These are phyloP conservation scores for Rhinopomastus cyanomelas DNA, from an alignment of 2,113 vertebrate species.

Conservation along the genomic window DNA sequence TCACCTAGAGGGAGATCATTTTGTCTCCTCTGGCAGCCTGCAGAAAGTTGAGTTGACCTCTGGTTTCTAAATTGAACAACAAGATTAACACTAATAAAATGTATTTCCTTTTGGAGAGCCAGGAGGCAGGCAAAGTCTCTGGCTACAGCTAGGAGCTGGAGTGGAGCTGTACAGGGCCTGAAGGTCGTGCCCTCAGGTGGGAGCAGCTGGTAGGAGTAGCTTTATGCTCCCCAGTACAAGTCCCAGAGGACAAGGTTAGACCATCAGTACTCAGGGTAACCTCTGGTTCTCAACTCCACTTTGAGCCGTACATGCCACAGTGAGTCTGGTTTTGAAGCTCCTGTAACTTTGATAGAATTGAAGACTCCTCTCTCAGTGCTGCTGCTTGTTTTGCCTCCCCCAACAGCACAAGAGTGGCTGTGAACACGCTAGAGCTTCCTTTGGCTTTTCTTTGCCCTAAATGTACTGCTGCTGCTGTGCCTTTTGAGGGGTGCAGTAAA, in stretches of 20 bases:
- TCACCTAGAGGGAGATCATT: slow-evolving; percentile 5
- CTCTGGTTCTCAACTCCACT: neutral
- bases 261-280: neutral
- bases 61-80: slow-evolving; percentile 44
- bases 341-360: neutral
- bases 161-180: neutral
- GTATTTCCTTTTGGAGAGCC: slow-evolving; percentile 28
- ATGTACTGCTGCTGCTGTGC: neutral
- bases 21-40: slow-evolving; percentile 50
- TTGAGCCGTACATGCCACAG: rapidly evolving
- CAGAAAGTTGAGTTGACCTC: slow-evolving; percentile 10
- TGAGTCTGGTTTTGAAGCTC: neutral
- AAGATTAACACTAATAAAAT: slow-evolving; percentile 37
- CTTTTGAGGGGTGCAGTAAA: neutral
- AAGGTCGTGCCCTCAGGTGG: neutral
- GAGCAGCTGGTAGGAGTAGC: neutral
- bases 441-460: neutral
- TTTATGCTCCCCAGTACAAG: neutral
- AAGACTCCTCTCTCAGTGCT: neutral
- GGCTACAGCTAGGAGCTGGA: neutral
- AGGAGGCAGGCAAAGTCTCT: neutral
- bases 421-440: neutral
- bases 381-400: neutral
- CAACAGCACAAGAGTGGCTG: neutral
- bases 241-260: neutral